phyloP scores from a whole-genome alignment of 2,888 invertebrate genomes.

The Synergus japonicus region DNA sequence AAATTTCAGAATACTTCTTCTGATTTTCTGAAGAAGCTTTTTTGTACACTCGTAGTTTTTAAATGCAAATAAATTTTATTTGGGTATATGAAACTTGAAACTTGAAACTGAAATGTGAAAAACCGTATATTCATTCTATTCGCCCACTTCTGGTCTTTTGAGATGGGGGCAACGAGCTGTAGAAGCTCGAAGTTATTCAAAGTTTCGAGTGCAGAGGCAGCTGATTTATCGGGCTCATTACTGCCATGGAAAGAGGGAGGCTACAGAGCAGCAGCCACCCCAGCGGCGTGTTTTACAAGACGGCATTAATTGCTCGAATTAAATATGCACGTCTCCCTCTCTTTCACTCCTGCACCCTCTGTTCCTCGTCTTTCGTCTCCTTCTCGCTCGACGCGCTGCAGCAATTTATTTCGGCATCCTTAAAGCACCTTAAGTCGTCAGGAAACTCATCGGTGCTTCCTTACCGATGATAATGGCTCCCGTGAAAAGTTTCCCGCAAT shows the following conservation, averaged over 20 bases:
- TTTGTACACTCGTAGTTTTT: not conserved
- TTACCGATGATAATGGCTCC: constrained; percentile 41
- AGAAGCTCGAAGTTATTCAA: constrained; percentile 71
- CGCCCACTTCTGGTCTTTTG: constrained; percentile 32
- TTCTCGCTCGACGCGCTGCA: constrained; percentile 60
- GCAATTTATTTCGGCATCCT: constrained; percentile 76
- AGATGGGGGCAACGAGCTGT: constrained; percentile 21
- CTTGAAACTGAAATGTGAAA: constrained; percentile 20
- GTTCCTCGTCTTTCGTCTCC: constrained; percentile 51
- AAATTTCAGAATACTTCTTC: too few relatives aligned
- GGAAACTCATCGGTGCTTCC: constrained; percentile 59
- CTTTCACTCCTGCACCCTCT: constrained; percentile 48
- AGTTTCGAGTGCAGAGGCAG: constrained; percentile 76
- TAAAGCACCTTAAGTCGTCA: constrained; percentile 72
- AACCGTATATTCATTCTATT: constrained; percentile 12
- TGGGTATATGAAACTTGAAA: not conserved
- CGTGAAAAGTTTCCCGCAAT: constrained; percentile 1
- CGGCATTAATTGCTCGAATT: constrained; percentile 78
- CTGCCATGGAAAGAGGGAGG: constrained; percentile 69
- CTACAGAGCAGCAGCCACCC: constrained; percentile 70
- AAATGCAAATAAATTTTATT: not conserved
- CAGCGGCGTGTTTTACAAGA: constrained; percentile 77
- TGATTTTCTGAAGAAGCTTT: too few relatives aligned
- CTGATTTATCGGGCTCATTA: constrained; percentile 78
- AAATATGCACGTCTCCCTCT: constrained; percentile 74